These are phyloP conservation scores for Macrochelys suwanniensis DNA, from an alignment of 2,797 vertebrate species.

Conservation along the genomic window DNA sequence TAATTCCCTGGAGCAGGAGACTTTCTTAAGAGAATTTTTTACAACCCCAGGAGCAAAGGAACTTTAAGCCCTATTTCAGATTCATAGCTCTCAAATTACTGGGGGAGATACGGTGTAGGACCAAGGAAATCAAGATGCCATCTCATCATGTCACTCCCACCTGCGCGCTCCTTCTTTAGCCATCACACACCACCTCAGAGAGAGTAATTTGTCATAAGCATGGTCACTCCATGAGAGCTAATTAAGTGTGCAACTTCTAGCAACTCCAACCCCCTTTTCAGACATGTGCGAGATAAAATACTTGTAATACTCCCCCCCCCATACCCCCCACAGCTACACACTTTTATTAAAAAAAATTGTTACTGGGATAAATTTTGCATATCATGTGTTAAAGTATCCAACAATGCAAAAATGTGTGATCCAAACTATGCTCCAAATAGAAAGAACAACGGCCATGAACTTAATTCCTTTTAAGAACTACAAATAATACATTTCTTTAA, in stretches of 20 bases:
- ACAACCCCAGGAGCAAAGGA: neutral
- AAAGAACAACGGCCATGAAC: neutral
- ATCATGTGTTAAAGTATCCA: neutral
- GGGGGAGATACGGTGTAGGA: neutral
- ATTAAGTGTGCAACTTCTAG: neutral
- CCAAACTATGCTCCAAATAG: neutral
- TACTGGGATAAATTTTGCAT: neutral
- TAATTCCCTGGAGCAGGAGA: neutral
- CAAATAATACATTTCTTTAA: neutral
- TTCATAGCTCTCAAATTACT: neutral
- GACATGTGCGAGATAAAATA: neutral
- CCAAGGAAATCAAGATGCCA: neutral
- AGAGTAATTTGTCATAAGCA: neutral
- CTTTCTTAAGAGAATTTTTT: neutral
- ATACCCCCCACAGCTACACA: neutral
- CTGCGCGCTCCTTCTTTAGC: neutral
- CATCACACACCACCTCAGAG: neutral
- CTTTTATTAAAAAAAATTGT: neutral
- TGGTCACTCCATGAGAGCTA: fast-evolving
- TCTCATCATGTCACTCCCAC: neutral
- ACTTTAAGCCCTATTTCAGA: neutral
- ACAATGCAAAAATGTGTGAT: neutral
- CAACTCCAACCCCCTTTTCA: neutral
- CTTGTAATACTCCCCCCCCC: neutral
- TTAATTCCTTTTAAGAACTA: neutral